Evolutionary conservation across 2,888 invertebrate genomes (phyloP).

Genomic region (Mythimna lalbum): DNA sequence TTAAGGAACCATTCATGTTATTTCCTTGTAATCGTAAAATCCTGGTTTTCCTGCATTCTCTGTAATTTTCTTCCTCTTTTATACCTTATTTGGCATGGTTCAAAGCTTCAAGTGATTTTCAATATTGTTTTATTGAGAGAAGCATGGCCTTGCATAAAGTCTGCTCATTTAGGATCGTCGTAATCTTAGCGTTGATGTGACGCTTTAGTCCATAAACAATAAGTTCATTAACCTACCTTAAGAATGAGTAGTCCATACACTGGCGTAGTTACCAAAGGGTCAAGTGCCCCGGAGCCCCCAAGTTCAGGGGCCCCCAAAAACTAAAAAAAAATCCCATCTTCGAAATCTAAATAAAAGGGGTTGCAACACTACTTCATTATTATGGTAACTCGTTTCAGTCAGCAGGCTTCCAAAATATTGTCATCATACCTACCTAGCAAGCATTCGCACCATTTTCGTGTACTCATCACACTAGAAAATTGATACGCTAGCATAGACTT

Average conservation of each 20-base stretch:
- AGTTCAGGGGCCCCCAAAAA: no score
- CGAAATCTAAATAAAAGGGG: no score
- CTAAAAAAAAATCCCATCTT: no score
- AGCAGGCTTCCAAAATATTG: no score
- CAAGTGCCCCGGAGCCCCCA: no score
- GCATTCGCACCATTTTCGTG: no score
- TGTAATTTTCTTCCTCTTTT: not conserved
- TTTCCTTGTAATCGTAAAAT: not conserved
- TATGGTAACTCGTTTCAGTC: no score
- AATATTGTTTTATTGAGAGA: conserved; percentile 19
- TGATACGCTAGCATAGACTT: no score
- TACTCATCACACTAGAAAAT: no score
- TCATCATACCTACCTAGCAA: no score
- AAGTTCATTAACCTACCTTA: conserved; percentile 30
- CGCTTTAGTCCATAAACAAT: conserved; percentile 5
- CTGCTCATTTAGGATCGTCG: conserved; percentile 17
- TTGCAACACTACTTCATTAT: no score
- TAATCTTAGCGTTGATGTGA: conserved; percentile 28
- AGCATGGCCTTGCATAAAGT: conserved; percentile 31
- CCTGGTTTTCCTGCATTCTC: not conserved
- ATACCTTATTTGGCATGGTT: conserved; percentile 19
- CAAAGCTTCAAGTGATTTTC: conserved; percentile 21
- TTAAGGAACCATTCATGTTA: not conserved
- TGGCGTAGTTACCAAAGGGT: no score
- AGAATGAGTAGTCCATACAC: conserved; percentile 2